Conservation (phyloP, 1,140 invertebrate species). For the Delia radicum region DNA sequence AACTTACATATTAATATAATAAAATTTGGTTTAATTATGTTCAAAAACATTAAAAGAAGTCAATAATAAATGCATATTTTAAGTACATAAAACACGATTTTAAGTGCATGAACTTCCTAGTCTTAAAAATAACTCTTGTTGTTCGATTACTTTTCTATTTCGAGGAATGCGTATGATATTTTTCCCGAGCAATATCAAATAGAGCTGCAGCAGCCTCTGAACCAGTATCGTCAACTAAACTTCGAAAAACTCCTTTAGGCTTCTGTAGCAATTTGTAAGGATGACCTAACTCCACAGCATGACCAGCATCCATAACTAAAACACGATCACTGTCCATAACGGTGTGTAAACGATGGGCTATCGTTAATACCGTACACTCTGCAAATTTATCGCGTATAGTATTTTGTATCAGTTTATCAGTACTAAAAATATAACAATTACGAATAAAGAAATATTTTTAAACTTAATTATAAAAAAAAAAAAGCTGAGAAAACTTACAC, state of each 20-base stretch:
- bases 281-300: slow-evolving; percentile 67
- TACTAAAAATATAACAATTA: slow-evolving; percentile 47
- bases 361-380: slow-evolving; percentile 77
- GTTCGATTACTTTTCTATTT: no score
- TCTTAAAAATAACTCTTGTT: no score
- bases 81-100: no score
- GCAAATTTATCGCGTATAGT: slow-evolving; percentile 72
- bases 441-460: no score
- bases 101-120: no score
- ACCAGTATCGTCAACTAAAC: slow-evolving; percentile 44
- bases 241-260: slow-evolving; percentile 55
- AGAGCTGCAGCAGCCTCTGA: slow-evolving; percentile 33
- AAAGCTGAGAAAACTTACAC: slow-evolving; percentile 55
- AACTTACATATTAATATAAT: no score
- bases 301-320: slow-evolving; percentile 71
- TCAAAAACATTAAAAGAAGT: no score
- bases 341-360: slow-evolving; percentile 79
- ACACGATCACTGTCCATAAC: slow-evolving; percentile 76
- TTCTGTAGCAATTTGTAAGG: slow-evolving; percentile 66
- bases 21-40: no score
- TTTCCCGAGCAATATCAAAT: slow-evolving; percentile 36
- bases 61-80: no score
- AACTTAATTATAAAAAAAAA: not conserved
- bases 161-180: no score
- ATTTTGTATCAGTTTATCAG: slow-evolving; percentile 71